These are phyloP conservation scores for Anarrhichthys ocellatus DNA, from an alignment of 2,113 vertebrate species.

Conservation along the genomic window DNA sequence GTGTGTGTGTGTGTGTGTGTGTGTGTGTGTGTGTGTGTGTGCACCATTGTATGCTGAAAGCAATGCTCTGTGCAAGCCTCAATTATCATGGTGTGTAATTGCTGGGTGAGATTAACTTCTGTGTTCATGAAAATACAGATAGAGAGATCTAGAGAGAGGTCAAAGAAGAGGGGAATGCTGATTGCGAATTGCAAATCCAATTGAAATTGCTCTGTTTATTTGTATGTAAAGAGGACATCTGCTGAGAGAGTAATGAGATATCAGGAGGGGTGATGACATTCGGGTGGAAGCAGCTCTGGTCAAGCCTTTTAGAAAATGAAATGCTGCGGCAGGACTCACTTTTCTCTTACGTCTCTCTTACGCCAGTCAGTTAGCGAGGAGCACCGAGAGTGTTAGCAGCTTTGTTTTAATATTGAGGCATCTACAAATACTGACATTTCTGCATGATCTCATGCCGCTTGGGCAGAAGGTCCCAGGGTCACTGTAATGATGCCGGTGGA, in stretches of 20 bases:
- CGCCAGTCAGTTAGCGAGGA: neutral
- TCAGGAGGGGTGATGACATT: conserved; percentile 14
- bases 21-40: neutral
- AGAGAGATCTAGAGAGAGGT: conserved; percentile 30
- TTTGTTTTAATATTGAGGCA: neutral
- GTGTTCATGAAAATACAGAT: conserved; percentile 29
- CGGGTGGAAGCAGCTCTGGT: neutral
- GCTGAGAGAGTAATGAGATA: conserved; percentile 6
- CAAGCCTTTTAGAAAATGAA: neutral
- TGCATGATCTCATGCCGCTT: too few relatives aligned
- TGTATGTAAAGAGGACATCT: conserved; percentile 6
- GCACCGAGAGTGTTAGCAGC: neutral
- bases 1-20: neutral
- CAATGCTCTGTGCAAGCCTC: conserved; percentile 6
- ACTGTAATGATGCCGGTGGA: neutral
- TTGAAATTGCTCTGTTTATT: neutral
- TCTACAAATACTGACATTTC: neutral
- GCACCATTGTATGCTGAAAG: neutral
- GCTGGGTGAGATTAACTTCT: conserved; percentile 37
- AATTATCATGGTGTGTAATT: conserved; percentile 57
- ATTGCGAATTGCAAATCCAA: neutral
- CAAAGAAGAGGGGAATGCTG: conserved; percentile 33
- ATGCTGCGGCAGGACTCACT: neutral
- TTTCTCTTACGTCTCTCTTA: neutral
- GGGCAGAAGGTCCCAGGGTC: too few relatives aligned